These are phyloP conservation scores for Yponomeuta evonymella DNA, from an alignment of 2,888 invertebrate genomes.

Conservation along the genomic window DNA sequence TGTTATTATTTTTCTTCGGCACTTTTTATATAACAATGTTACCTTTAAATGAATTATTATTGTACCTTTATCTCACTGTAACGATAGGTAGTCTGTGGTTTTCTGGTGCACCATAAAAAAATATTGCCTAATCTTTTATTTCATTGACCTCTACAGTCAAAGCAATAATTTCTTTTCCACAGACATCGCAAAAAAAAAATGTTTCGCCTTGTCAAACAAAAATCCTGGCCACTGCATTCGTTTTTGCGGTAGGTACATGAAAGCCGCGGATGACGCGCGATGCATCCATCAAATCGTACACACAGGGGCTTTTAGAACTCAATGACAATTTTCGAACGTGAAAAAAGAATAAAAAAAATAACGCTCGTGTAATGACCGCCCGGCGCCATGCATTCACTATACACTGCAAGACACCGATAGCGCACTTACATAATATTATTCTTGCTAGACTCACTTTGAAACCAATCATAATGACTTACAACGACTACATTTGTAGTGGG, in stretches of 20 bases:
- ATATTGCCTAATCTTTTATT: too few relatives aligned
- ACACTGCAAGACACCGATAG: not conserved
- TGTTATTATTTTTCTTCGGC: too few relatives aligned
- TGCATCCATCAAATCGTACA: not conserved
- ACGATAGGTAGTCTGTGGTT: too few relatives aligned
- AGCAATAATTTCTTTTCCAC: not conserved
- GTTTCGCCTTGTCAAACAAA: not conserved
- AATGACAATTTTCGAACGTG: conserved; percentile 6
- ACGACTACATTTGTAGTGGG: too few relatives aligned
- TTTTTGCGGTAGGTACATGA: not conserved
- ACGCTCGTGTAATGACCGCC: conserved; percentile 6
- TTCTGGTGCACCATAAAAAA: too few relatives aligned
- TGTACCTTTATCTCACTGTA: too few relatives aligned
- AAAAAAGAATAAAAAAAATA: conserved; percentile 7
- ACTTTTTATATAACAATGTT: too few relatives aligned
- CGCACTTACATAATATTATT: too few relatives aligned
- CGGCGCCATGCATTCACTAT: not conserved
- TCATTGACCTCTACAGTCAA: not conserved
- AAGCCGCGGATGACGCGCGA: not conserved
- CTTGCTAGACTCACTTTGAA: too few relatives aligned
- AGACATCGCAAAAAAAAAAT: not conserved
- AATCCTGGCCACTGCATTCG: not conserved
- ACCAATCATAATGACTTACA: too few relatives aligned
- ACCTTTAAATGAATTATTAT: too few relatives aligned
- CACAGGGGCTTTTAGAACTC: conserved; percentile 2